phyloP scores from a whole-genome alignment of 2,113 vertebrate genomes.

The Tursiops truncatus region DNA sequence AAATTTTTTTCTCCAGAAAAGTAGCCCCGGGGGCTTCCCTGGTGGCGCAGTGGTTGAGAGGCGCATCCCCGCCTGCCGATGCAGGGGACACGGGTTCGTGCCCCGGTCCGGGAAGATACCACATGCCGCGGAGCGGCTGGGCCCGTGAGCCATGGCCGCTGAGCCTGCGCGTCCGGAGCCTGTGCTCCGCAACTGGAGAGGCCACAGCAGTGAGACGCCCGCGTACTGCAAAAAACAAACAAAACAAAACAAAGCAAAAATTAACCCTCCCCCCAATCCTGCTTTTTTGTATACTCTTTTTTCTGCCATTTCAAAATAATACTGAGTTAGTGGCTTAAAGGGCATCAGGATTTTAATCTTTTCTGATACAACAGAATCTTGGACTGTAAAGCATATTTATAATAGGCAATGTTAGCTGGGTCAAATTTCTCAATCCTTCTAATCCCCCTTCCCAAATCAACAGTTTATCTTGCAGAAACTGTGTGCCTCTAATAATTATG shows the following conservation, averaged over 20 bases:
- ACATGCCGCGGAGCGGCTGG: no score
- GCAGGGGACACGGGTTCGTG: no score
- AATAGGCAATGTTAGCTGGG: neutral
- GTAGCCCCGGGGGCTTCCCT: no score
- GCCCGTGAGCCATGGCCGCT: no score
- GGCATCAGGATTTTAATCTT: neutral
- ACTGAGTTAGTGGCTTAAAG: neutral
- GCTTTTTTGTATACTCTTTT: neutral
- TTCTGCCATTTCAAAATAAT: neutral
- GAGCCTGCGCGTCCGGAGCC: no score
- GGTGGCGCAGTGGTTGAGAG: no score
- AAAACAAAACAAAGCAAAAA: no score
- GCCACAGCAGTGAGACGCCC: no score
- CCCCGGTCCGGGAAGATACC: no score
- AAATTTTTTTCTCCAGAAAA: neutral
- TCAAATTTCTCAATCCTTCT: neutral
- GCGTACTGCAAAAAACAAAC: no score
- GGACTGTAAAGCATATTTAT: neutral
- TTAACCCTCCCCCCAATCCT: rapidly evolving
- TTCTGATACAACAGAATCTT: neutral
- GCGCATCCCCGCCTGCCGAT: no score
- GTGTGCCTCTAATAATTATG: neutral
- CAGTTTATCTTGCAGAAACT: neutral
- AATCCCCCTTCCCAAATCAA: neutral
- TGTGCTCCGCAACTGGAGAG: no score